Base-by-base conservation (phyloP, 2,113 vertebrate species). In the Tachuris rubrigastra region DNA sequence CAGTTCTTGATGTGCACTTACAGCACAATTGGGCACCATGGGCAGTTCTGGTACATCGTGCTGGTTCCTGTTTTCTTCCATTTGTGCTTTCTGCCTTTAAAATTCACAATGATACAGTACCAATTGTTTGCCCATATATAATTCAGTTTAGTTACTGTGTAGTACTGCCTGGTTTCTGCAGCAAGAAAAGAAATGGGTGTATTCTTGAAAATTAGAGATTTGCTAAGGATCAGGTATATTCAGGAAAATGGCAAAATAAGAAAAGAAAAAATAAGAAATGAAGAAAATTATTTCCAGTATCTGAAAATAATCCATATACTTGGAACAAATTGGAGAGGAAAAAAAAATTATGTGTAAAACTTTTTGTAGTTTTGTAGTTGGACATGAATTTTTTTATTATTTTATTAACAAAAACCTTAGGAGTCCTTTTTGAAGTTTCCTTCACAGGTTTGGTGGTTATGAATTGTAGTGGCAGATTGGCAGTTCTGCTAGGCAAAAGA, bases 1-100 rank as follows among this genome's bases (percentile, higher is more conserved):
- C 5, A 50, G 52, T 55, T 71, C 42, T 33, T 42, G 10, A 23
- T 55, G 13, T 18, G 30, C 14, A 15, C 6, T 58, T 89, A 5
- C 2, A 49, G 9, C 37, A 56, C 14, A 1, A 0, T 5, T 73
- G 44, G 14, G 15, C 22, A 16, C 14, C 14, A 6, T 35, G 10
- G 3, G 7, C 12, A 3, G 18, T 67, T 79, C 37, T 74, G 52
- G 7, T 31, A 28, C 28, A 27, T 69, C n/a, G 50, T 71, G 27
- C 1, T 68, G 12, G 16, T 87, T 78, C 23, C 19, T 78, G 1
- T 33, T 87, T 81, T 81, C 19, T 87, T 87, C 22, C 31, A 21
- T 63, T 85, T 87, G 5, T 78, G 12, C 52, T 74, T 81, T 91
- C 56, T 85, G 22, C 82, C 16, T 60, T 93, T 4, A 1, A 82